Evolutionary conservation across 2,888 invertebrate species (phyloP).

Genomic region (Palloptera scutellata): DNA sequence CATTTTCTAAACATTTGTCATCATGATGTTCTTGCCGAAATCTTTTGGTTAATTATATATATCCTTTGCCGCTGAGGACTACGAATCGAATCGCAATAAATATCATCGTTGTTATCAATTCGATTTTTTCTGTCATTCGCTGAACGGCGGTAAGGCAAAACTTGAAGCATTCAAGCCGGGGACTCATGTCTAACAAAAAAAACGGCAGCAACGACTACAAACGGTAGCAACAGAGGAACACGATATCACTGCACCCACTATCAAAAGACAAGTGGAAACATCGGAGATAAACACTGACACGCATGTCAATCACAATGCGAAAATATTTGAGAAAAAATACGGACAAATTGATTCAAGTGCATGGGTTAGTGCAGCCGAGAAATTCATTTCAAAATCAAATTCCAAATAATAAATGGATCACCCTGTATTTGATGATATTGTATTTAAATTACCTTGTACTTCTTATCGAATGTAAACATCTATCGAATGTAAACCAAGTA

Average conservation of each 20-base stretch:
- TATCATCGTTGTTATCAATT: slow-evolving; percentile 61
- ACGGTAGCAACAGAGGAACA: no score
- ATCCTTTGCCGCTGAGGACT: slow-evolving; percentile 52
- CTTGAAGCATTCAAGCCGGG: slow-evolving; percentile 56
- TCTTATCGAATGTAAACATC: no score
- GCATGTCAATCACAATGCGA: slow-evolving; percentile 60
- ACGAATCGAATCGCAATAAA: slow-evolving; percentile 50
- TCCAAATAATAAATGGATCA: no score
- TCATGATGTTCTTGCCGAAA: slow-evolving; percentile 59
- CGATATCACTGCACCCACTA: slow-evolving; percentile 36
- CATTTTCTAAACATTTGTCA: slow-evolving; percentile 50
- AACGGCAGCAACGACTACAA: no score
- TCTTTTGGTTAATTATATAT: slow-evolving; percentile 52
- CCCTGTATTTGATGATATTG: no score
- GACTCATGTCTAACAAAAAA: slow-evolving; percentile 56
- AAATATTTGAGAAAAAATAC: slow-evolving; percentile 62
- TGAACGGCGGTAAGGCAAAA: slow-evolving; percentile 44
- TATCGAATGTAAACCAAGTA: no score
- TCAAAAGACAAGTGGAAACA: slow-evolving; percentile 41
- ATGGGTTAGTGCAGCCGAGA: no score
- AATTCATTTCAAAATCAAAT: no score
- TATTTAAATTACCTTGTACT: no score
- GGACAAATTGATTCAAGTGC: no score
- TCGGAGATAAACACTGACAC: slow-evolving; percentile 45
- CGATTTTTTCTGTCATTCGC: slow-evolving; percentile 57